Evolutionary conservation across 2,888 invertebrate genomes (phyloP).

Genomic region (Polylopha cassiicola): DNA sequence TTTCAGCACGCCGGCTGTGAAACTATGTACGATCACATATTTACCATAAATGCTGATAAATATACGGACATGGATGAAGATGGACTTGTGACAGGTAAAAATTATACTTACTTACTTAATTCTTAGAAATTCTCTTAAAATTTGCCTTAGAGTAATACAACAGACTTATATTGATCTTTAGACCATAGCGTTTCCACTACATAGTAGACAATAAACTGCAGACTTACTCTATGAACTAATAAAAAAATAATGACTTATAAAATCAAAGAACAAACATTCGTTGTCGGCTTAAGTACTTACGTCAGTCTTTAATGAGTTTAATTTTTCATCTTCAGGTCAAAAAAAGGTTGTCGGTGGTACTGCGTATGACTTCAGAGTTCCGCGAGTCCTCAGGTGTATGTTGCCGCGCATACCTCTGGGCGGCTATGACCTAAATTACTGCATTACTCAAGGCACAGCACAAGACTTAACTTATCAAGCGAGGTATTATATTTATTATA

Average conservation of each 20-base stretch:
- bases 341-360: constrained; percentile 83
- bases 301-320: background rate
- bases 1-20: constrained; percentile 78
- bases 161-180: no score
- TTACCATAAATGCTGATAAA: constrained; percentile 85
- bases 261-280: background rate
- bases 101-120: background rate
- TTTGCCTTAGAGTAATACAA: no score
- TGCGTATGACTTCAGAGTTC: constrained; percentile 83
- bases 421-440: constrained; percentile 91
- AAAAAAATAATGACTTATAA: background rate
- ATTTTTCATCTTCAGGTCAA: constrained; percentile 72
- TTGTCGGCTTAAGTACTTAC: background rate
- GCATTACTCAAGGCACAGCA: constrained; percentile 79
- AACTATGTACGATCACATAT: constrained; percentile 81
- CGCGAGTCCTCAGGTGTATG: constrained; percentile 80
- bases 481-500: constrained; percentile 51
- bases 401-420: constrained; percentile 81
- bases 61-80: constrained; percentile 84
- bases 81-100: constrained; percentile 83
- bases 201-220: no score
- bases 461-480: constrained; percentile 80
- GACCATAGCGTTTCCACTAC: no score
- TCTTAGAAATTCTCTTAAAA: no score
- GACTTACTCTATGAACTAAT: no score